These are phyloP conservation scores for Orthosia gothica DNA, from an alignment of 2,888 invertebrate species.

Conservation along the genomic window DNA sequence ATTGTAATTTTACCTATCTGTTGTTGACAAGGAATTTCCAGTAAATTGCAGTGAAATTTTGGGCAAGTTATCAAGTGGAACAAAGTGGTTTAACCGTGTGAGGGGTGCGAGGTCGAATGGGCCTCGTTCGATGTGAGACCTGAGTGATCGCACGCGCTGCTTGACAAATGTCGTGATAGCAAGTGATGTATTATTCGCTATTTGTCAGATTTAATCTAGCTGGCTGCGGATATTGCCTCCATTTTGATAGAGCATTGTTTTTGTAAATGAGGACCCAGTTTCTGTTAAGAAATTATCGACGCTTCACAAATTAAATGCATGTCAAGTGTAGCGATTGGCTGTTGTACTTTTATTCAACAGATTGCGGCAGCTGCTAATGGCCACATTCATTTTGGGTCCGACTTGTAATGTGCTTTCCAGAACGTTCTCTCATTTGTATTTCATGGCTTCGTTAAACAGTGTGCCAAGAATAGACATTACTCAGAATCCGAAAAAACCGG, in stretches of 20 bases:
- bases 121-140: not conserved
- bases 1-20: conserved; percentile 37
- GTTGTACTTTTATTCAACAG: no score
- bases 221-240: not conserved
- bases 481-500: not conserved
- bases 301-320: no score
- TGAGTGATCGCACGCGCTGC: conserved; percentile 20
- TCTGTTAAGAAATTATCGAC: no score
- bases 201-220: conserved; percentile 15
- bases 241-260: conserved; percentile 3
- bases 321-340: no score
- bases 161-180: conserved; percentile 30
- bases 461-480: not conserved
- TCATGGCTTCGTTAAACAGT: not conserved
- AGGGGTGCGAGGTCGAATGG: conserved; percentile 1
- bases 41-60: conserved; percentile 46
- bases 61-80: conserved; percentile 21
- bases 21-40: conserved; percentile 41
- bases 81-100: conserved; percentile 19
- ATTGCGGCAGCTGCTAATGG: no score
- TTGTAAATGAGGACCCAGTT: not conserved
- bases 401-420: not conserved
- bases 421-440: not conserved
- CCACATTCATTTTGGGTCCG: no score
- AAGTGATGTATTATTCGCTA: conserved; percentile 19